Evolutionary conservation across 1,140 invertebrate species (phyloP).

Genomic region (Aphelinus certus): DNA sequence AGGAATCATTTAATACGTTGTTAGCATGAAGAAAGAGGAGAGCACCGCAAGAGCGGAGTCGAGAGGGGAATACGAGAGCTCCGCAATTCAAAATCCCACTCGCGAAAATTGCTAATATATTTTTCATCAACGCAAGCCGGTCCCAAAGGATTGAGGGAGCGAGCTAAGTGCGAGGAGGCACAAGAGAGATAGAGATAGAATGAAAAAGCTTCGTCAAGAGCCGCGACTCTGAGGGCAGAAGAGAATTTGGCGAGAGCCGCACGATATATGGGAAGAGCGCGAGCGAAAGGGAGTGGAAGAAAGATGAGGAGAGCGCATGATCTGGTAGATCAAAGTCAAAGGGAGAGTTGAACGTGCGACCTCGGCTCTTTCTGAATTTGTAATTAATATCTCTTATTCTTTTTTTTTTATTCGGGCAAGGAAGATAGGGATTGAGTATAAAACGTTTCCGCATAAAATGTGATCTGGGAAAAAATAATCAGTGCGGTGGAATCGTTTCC

Average conservation of each 20-base stretch:
- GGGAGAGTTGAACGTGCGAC: slow-evolving; percentile 2
- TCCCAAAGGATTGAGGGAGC: slow-evolving; percentile 23
- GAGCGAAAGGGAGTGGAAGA: slow-evolving; percentile 10
- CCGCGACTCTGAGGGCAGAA: neutral
- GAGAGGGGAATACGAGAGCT: neutral
- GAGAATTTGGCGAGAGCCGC: neutral
- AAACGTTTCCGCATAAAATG: slow-evolving; percentile 33
- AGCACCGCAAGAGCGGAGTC: neutral
- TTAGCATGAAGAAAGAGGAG: slow-evolving; percentile 16
- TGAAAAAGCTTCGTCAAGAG: slow-evolving; percentile 29
- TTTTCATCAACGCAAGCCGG: slow-evolving; percentile 28
- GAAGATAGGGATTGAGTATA: slow-evolving; percentile 28
- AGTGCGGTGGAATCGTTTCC: neutral
- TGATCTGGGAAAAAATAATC: slow-evolving; percentile 39
- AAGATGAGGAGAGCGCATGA: slow-evolving; percentile 1
- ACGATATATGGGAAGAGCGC: slow-evolving; percentile 12
- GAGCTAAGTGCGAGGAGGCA: neutral
- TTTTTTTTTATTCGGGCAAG: slow-evolving; percentile 42
- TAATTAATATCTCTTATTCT: slow-evolving; percentile 37
- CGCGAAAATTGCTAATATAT: slow-evolving; percentile 36
- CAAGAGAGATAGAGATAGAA: slow-evolving; percentile 1
- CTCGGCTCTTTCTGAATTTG: slow-evolving; percentile 39
- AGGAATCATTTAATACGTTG: slow-evolving; percentile 2
- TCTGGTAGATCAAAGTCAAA: slow-evolving; percentile 29
- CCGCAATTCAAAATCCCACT: slow-evolving; percentile 26